Evolutionary conservation across 2,888 invertebrate genomes (phyloP).

Genomic region (Hypercompe scribonia): DNA sequence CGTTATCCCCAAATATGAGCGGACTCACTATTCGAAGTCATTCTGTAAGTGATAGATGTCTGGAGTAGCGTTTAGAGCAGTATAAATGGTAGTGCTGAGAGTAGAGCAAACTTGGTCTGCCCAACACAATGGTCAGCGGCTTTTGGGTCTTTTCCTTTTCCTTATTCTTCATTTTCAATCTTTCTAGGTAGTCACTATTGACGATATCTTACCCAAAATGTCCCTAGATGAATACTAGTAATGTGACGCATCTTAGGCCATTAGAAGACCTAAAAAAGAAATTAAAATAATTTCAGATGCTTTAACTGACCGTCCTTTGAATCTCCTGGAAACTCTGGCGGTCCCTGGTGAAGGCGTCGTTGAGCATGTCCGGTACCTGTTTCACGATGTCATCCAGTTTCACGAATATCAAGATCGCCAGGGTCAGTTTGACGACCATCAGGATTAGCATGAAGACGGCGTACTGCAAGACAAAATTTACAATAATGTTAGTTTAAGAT

Average conservation of each 20-base stretch:
- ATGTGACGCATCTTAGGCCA: not conserved
- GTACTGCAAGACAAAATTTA: constrained; percentile 85
- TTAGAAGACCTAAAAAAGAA: not conserved
- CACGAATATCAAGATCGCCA: constrained; percentile 89
- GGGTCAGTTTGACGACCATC: constrained; percentile 89
- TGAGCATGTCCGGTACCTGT: constrained; percentile 83
- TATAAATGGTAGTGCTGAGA: too few species aligned
- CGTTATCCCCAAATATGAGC: too few species aligned
- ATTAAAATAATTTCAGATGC: not conserved
- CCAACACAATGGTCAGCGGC: too few species aligned
- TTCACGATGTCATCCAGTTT: constrained; percentile 82
- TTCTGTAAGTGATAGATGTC: too few species aligned
- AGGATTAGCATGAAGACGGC: constrained; percentile 89
- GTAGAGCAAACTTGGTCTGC: too few species aligned
- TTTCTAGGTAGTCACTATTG: too few species aligned
- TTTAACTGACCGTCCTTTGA: constrained; percentile 84
- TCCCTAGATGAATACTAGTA: not conserved
- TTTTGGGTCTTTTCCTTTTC: too few species aligned
- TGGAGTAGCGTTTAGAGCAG: too few species aligned
- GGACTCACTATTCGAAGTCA: too few species aligned
- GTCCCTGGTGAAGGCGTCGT: constrained; percentile 71
- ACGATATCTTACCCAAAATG: not conserved
- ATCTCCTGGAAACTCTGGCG: constrained; percentile 85
- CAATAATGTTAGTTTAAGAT: not conserved
- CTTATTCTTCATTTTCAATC: too few species aligned